Evolutionary conservation across 2,113 vertebrate species (phyloP), one percentile per base, ranked within the genome.

Genomic region (Smithornis capensis): DNA sequence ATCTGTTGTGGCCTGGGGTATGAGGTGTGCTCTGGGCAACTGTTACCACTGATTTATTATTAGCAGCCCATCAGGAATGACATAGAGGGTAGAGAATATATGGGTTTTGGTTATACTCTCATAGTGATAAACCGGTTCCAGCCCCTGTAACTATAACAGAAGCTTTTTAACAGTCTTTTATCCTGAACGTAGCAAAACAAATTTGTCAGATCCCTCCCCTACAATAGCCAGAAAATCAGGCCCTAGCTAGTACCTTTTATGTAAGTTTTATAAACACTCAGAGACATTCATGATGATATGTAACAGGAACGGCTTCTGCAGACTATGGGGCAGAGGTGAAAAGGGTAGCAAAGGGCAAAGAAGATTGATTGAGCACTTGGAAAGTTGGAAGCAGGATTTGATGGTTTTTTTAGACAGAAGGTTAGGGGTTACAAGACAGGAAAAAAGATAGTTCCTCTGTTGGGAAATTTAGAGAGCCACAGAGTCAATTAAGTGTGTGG

Each of bases 341-440:
- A 40, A 79, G 82, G 29, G 52, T 83, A 74, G 75, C 40, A 94
- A 88, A 96, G 60, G 85, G 33, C 62, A 81, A 74, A 52, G 76
- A 60, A 95, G 71, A 83, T 85, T 70, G 62, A 94, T 12, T 60
- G 78, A 75, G 40, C 18, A 53, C 50, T 85, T 75, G 40, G 79
- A 96, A 96, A 89, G 49, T 45, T 86, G 40, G 49, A 93, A 79
- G 57, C 50, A 93, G 49, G 57, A 84, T 93, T 92, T 89, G 87
- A 95, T 92, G 95, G 80, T 94, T 98, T 97, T 95, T 94, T 97
- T 95, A 92, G 82, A 79, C 35, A 53, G 59, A 94, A 97, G 90
- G 89, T 94, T 92, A 97, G 19, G 47, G 93, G 71, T 97, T 91
- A 89, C 53, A 73, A 79, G 53, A 83, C 73, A 69, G 13, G 84